These are phyloP conservation scores for Latrodectus elegans DNA, from an alignment of 2,888 invertebrate genomes.

Conservation along the genomic window DNA sequence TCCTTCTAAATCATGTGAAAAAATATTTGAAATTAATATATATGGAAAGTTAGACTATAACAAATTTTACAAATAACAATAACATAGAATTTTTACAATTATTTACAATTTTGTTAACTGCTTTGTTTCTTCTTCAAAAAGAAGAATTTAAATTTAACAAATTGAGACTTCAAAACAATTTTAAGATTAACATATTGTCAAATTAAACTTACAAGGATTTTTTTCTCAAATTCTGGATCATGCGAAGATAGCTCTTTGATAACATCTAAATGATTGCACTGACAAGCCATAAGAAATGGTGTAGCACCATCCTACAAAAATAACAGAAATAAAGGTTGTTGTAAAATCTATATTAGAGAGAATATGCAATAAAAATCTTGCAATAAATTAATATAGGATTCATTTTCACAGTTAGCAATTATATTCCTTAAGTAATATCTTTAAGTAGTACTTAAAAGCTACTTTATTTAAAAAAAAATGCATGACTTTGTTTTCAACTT, in stretches of 20 bases:
- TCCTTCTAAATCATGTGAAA: constrained; percentile 82
- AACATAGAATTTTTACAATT: neutral
- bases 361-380: too few species aligned
- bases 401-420: too few species aligned
- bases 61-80: neutral
- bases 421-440: too few species aligned
- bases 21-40: too few species aligned
- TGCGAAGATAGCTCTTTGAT: constrained; percentile 83
- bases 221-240: constrained; percentile 86
- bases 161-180: constrained; percentile 7
- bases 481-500: too few species aligned
- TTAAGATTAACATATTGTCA: neutral
- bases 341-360: too few species aligned
- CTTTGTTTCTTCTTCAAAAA: neutral
- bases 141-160: neutral
- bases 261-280: constrained; percentile 92
- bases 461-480: too few species aligned
- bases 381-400: too few species aligned
- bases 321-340: too few species aligned
- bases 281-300: constrained; percentile 92
- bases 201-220: constrained; percentile 84
- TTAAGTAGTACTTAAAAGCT: too few species aligned
- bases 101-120: neutral
- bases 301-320: constrained; percentile 87
- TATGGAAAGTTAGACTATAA: too few species aligned